Conservation (phyloP, 2,113 vertebrate species). For the Gopherus evgoodei region DNA sequence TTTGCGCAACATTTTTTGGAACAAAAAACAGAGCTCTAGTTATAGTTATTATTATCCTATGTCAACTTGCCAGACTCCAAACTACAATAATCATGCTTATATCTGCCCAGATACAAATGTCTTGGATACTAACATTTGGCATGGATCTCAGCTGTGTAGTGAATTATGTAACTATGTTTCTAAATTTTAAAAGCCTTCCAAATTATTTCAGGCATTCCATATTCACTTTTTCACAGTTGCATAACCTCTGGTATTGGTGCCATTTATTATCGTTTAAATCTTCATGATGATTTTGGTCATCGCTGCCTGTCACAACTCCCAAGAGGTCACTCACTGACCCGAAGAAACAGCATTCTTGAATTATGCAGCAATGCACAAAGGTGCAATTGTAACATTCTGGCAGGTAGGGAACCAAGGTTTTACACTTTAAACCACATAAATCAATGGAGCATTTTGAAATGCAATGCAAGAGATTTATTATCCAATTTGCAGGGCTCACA, state of each 20-base stretch:
- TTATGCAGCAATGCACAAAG: not conserved
- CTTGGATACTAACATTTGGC: not conserved
- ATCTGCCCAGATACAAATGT: not conserved
- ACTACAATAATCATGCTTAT: not conserved
- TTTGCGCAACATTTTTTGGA: not conserved
- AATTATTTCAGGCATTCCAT: slow-evolving; percentile 13
- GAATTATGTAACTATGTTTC: not conserved
- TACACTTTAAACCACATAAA: not conserved
- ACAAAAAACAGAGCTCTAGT: not conserved
- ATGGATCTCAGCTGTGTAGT: not conserved
- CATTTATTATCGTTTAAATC: not conserved
- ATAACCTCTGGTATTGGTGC: not conserved
- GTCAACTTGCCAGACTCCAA: not conserved
- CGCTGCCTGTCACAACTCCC: not conserved
- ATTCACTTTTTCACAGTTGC: rapidly evolving
- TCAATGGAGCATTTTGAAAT: not conserved
- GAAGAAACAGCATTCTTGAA: not conserved
- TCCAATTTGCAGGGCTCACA: not conserved
- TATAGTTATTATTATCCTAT: slow-evolving; percentile 3
- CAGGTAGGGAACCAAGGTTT: not conserved
- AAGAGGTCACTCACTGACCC: not conserved
- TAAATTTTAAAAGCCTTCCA: not conserved
- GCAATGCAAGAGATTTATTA: not conserved
- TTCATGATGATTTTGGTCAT: not conserved
- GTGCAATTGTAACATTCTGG: rapidly evolving